These are phyloP conservation scores for Sarcophaga peregrina DNA, from an alignment of 1,140 invertebrate species.

Conservation along the genomic window DNA sequence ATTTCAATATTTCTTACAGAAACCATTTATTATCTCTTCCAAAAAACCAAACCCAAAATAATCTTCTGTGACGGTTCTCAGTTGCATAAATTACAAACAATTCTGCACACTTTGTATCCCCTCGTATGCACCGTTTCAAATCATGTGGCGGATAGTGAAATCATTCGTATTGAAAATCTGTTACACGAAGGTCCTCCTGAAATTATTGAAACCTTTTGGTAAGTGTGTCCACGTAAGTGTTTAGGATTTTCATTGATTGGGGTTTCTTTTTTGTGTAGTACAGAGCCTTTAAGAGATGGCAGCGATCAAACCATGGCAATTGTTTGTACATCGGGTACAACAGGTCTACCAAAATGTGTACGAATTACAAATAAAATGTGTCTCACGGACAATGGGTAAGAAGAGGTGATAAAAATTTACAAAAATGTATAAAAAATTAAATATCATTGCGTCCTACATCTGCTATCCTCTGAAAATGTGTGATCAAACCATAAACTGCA, in stretches of 20 bases:
- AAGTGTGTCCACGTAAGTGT: too few relatives aligned
- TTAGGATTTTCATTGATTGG: too few relatives aligned
- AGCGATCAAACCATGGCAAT: slow-evolving; percentile 55
- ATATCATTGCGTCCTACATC: too few relatives aligned
- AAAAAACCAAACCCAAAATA: slow-evolving; percentile 56
- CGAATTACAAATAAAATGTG: slow-evolving; percentile 70
- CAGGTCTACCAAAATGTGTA: slow-evolving; percentile 81
- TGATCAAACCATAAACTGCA: too few relatives aligned
- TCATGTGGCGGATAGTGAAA: slow-evolving; percentile 52
- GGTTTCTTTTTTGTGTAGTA: slow-evolving; percentile 23
- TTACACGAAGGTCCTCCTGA: slow-evolving; percentile 20
- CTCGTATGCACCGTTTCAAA: slow-evolving; percentile 57
- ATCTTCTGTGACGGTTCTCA: slow-evolving; percentile 61
- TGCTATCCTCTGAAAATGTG: too few relatives aligned
- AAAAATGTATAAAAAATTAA: not conserved
- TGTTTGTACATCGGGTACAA: slow-evolving; percentile 75
- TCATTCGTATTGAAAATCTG: slow-evolving; percentile 56
- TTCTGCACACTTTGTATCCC: slow-evolving; percentile 52
- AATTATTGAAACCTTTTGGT: too few relatives aligned
- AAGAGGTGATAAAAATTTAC: not conserved
- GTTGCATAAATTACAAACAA: slow-evolving; percentile 50
- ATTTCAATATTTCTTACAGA: slow-evolving; percentile 29
- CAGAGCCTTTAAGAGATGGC: slow-evolving; percentile 45
- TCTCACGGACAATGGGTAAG: slow-evolving; percentile 3
- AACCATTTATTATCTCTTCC: slow-evolving; percentile 57